These are phyloP conservation scores for Bettongia penicillata DNA, from an alignment of 2,113 vertebrate genomes.

Conservation along the genomic window DNA sequence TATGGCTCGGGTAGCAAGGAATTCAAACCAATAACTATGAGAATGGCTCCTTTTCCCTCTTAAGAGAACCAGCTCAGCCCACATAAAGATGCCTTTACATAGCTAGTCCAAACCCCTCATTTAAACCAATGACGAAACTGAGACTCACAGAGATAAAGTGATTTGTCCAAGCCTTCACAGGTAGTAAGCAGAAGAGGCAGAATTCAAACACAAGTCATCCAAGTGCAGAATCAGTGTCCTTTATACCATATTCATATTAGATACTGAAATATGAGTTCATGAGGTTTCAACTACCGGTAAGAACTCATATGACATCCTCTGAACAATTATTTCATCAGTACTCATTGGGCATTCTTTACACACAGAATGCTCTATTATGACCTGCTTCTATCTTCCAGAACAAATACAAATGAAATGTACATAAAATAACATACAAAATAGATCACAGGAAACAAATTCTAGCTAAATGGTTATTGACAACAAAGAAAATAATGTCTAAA, in stretches of 20 bases:
- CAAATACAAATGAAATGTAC: neutral
- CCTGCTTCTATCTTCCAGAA: neutral
- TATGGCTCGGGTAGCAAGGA: neutral
- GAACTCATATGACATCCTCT: neutral
- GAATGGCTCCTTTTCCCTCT: too few relatives aligned
- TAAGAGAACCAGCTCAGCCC: neutral
- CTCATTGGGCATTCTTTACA: neutral
- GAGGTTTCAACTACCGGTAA: neutral
- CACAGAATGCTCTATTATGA: neutral
- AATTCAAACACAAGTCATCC: neutral
- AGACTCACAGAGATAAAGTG: neutral
- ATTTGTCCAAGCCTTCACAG: neutral
- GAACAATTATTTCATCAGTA: neutral
- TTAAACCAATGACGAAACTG: neutral
- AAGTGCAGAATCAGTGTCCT: neutral
- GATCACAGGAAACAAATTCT: neutral
- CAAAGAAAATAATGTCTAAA: constrained; percentile 12
- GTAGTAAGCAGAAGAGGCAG: neutral
- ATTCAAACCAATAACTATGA: neutral
- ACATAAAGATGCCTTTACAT: neutral
- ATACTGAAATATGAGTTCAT: neutral
- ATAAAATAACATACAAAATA: neutral
- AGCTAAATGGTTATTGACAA: neutral
- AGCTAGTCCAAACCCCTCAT: neutral
- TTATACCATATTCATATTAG: neutral